A percentile compares a stretch with the other conserved stretches of the same genome.
These are phyloP conservation scores for Epinephelus cyanopodus DNA, from an alignment of 2,113 vertebrate species.

Conservation along the genomic window DNA sequence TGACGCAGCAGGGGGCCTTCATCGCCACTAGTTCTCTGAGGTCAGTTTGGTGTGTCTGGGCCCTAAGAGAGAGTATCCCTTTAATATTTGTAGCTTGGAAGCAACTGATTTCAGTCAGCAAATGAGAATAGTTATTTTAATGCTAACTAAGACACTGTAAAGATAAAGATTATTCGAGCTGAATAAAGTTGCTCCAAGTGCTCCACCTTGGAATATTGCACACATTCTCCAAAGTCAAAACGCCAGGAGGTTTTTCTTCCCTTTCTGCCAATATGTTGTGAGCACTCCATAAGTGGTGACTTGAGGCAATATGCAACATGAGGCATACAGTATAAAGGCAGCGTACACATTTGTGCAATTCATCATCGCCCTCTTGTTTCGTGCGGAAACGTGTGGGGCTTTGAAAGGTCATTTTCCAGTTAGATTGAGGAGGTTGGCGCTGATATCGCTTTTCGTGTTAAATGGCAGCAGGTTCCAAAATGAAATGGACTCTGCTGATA, in stretches of 20 bases:
- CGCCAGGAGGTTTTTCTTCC: neutral
- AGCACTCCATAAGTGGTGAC: constrained; percentile 24
- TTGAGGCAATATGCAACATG: constrained; percentile 34
- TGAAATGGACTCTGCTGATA: constrained; percentile 38
- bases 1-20: too few relatives aligned
- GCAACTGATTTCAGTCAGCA: neutral
- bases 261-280: neutral
- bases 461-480: constrained; percentile 45
- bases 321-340: constrained; percentile 4
- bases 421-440: constrained; percentile 33
- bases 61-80: too few relatives aligned
- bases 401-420: constrained; percentile 65
- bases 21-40: too few relatives aligned
- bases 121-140: neutral
- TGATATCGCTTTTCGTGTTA: constrained; percentile 44
- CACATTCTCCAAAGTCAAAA: neutral
- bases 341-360: constrained; percentile 22
- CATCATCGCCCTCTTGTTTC: constrained; percentile 39
- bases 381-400: constrained; percentile 16
- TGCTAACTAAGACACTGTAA: neutral
- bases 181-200: neutral
- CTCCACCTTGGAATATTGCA: neutral
- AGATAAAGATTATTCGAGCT: neutral
- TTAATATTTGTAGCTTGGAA: neutral
- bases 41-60: too few relatives aligned